These are phyloP conservation scores for Temnopleurus reevesii DNA, from an alignment of 53 echinoderm and acorn worm genomes.

Conservation along the genomic window DNA sequence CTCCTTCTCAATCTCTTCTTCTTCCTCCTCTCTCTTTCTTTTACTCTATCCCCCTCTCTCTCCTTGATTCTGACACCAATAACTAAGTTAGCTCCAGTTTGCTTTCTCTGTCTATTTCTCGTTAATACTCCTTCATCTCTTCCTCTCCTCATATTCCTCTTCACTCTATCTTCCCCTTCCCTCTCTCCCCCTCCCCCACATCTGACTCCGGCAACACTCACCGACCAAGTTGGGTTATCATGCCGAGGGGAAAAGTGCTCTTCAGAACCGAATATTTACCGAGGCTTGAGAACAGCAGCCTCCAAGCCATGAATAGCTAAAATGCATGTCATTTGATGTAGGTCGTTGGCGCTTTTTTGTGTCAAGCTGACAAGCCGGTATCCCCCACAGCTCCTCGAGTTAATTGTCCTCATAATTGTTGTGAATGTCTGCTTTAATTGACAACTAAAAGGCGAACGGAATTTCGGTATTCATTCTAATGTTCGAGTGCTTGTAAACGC, in stretches of 20 bases:
- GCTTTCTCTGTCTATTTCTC: neutral
- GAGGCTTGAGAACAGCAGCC: slow-evolving; percentile 41
- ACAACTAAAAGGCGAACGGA: slow-evolving; percentile 12
- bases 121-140: too few species aligned
- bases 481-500: too few species aligned
- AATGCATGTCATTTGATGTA: slow-evolving; percentile 50
- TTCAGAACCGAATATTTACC: slow-evolving; percentile 47
- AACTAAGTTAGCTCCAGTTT: neutral
- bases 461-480: neutral
- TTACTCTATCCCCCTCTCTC: neutral
- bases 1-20: neutral
- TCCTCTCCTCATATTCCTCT: neutral
- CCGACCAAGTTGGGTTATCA: slow-evolving; percentile 48
- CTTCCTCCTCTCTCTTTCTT: neutral
- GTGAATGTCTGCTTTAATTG: slow-evolving; percentile 37
- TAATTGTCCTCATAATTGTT: slow-evolving; percentile 42
- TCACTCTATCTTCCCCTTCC: neutral
- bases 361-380: slow-evolving; percentile 25
- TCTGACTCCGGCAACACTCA: slow-evolving; percentile 29
- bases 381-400: slow-evolving; percentile 27
- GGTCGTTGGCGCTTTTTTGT: slow-evolving; percentile 26
- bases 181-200: neutral
- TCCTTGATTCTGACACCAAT: neutral
- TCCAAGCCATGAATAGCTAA: slow-evolving; percentile 43
- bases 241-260: slow-evolving; percentile 46